Percentiles rank a stretch among this genome's conserved stretches.
phyloP scores from a whole-genome alignment of 30 jellyfish, hydroid and myxozoan species.

The Turritopsis dohrnii region DNA sequence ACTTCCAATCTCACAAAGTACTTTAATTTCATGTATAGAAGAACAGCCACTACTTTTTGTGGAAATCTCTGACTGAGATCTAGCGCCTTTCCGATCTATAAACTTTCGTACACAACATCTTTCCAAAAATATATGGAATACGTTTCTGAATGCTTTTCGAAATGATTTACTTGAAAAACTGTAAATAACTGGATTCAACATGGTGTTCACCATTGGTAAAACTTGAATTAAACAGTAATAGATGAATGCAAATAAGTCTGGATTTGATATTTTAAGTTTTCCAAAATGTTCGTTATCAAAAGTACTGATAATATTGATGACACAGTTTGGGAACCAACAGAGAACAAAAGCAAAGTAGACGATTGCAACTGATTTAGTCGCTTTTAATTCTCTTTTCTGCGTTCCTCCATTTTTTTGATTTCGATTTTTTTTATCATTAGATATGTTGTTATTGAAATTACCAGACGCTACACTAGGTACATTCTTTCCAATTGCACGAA shows the following conservation, averaged over 20 bases:
- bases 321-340: slow-evolving; percentile 83
- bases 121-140: not conserved
- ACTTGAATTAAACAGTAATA: slow-evolving; percentile 63
- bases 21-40: not conserved
- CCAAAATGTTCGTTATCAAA: slow-evolving; percentile 28
- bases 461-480: slow-evolving; percentile 35
- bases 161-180: slow-evolving; percentile 67
- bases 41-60: not conserved
- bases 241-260: slow-evolving; percentile 40
- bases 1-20: not conserved
- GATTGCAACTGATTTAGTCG: slow-evolving; percentile 88
- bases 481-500: slow-evolving; percentile 72
- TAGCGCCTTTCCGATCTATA: not conserved
- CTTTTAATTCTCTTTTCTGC: slow-evolving; percentile 58
- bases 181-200: slow-evolving; percentile 81
- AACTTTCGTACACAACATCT: not conserved
- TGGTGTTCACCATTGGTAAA: slow-evolving; percentile 68
- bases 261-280: slow-evolving; percentile 26
- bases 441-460: not conserved
- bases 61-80: not conserved
- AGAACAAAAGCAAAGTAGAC: slow-evolving; percentile 78
- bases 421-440: slow-evolving; percentile 26
- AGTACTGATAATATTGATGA: slow-evolving; percentile 44
- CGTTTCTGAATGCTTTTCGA: slow-evolving; percentile 45
- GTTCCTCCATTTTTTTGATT: slow-evolving; percentile 16